phyloP scores from a whole-genome alignment of 1,140 invertebrate genomes.

The Diorhabda elongata region DNA sequence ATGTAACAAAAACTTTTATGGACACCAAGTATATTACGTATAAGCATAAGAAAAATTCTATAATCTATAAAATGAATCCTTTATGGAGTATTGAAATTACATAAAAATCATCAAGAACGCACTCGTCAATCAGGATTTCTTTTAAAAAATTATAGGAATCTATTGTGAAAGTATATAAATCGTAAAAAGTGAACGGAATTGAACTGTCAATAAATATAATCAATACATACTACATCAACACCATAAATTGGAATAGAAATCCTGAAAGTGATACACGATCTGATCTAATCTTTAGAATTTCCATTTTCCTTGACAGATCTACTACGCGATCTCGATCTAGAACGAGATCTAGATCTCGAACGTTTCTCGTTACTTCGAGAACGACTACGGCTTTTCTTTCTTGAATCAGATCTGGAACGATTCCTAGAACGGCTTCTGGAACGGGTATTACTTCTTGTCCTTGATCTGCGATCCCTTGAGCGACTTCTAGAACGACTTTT shows the following conservation, averaged over 20 bases:
- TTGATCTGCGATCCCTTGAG: slow-evolving; percentile 43
- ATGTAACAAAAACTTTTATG: too few species aligned
- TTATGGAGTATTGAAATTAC: too few species aligned
- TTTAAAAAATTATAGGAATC: too few species aligned
- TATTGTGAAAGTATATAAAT: too few species aligned
- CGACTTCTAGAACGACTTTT: slow-evolving; percentile 51
- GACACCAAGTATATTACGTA: too few species aligned
- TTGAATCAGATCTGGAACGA: slow-evolving; percentile 42
- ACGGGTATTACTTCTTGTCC: slow-evolving; percentile 46
- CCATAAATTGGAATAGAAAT: background rate
- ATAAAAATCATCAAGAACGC: too few species aligned
- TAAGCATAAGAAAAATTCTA: too few species aligned
- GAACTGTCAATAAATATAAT: too few species aligned
- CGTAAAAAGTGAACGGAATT: too few species aligned
- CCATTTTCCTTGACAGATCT: slow-evolving; percentile 41
- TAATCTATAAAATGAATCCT: too few species aligned
- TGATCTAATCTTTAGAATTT: slow-evolving; percentile 13
- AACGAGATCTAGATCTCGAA: slow-evolving; percentile 42
- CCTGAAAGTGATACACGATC: background rate
- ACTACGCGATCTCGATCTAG: slow-evolving; percentile 37
- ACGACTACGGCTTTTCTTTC: slow-evolving; percentile 41
- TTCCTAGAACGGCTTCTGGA: slow-evolving; percentile 45
- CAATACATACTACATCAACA: too few species aligned
- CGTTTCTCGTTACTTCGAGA: slow-evolving; percentile 36
- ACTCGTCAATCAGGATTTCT: too few species aligned